Base-by-base conservation (phyloP, 92 coral and sea anemone genomes). In the Virgularia gustaviana region DNA sequence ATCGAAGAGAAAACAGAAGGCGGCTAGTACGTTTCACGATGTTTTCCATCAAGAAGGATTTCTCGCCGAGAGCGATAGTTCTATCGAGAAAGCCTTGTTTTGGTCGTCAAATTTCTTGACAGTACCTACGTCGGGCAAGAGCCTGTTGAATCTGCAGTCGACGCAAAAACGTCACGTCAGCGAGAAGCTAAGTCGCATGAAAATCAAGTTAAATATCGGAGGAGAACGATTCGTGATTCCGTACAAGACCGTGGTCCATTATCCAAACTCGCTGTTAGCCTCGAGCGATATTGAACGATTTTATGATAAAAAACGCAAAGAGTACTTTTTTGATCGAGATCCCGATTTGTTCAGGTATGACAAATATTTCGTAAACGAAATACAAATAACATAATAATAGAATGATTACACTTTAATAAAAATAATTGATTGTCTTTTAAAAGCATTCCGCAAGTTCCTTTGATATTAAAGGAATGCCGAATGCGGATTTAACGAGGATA, bases 241-340 rank as follows among this genome's bases (percentile, higher is more conserved):
- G 11, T 68, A 68, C 25, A 68, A 49, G 25, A 68, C 60, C 10
- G 51, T 68, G 28, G 34, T 44, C 39, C 60, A 79, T 19, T 85
- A 89, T 31, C 96, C 96, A 0, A 61, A 83, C 2, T 86, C 96
- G 33, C 78, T 89, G 22, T 75, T 89, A 6, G 96, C 90, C 0
- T 83, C 88, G 56, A 55, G 74, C 1, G 90, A 89, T 16, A 86
- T 83, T 13, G 96, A 89, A 63, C 18, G 82, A 29, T 86, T 79
- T 63, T 86, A 63, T 49, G 86, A 89, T 52, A 75, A 51, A 4
- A 44, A 35, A 3, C 82, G 73, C 18, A 86, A 78, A 43, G 82
- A 81, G 76, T 89, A 89, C 25, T 78, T 72, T 28, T 89, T 89
- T 60, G 96, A 89, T 49, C 85, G 96, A 11, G 96, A 89, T 11